Evolutionary conservation across 1,140 invertebrate species (phyloP).

Genomic region (Cydia splendana): DNA sequence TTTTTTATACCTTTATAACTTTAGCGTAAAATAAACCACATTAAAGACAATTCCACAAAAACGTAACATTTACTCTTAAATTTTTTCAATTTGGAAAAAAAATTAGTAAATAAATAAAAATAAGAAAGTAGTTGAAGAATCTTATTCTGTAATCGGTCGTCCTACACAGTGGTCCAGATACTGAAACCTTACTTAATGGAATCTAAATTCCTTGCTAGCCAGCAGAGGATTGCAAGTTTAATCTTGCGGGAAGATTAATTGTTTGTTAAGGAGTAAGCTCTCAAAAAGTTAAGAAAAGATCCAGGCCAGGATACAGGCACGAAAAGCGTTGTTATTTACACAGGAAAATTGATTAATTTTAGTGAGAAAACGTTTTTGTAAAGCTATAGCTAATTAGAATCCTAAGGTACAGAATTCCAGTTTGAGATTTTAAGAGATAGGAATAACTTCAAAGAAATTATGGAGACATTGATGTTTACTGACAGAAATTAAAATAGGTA

Average conservation of each 20-base stretch:
- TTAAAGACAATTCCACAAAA: no score
- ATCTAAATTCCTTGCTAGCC: conserved; percentile 17
- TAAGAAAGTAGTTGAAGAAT: no score
- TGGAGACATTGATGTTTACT: no score
- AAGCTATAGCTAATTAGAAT: not conserved
- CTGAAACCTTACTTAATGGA: conserved; percentile 9
- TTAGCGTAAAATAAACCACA: no score
- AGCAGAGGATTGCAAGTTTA: conserved; percentile 21
- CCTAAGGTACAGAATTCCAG: not conserved
- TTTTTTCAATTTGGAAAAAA: no score
- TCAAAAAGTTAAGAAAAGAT: conserved; percentile 21
- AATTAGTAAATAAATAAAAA: no score
- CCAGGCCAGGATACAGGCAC: conserved; percentile 3
- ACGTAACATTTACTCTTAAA: no score
- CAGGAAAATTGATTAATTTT: not conserved
- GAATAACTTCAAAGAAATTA: no score
- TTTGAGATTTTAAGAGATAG: not conserved
- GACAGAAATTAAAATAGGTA: no score
- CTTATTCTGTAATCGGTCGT: not conserved
- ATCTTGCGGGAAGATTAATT: conserved; percentile 29
- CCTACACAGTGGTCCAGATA: not conserved
- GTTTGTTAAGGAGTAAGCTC: conserved; percentile 32
- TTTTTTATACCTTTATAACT: no score
- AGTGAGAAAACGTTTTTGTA: not conserved
- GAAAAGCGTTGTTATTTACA: not conserved